phyloP scores from a whole-genome alignment of 1,140 invertebrate species.

The Zaprionus camerounensis region DNA sequence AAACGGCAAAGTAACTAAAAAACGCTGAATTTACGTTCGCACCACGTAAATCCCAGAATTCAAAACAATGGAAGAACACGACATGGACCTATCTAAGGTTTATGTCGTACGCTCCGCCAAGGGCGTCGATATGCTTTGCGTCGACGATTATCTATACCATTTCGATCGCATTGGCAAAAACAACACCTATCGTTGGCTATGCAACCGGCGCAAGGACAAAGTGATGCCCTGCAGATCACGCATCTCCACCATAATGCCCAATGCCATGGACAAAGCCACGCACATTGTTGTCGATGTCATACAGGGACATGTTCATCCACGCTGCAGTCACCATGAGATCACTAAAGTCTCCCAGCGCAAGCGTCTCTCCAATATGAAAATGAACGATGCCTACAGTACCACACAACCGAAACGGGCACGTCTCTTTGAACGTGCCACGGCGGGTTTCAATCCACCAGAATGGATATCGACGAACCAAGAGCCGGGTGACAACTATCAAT shows the following conservation, averaged over 20 bases:
- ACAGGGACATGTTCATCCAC: constrained; percentile 66
- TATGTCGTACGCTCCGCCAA: constrained; percentile 78
- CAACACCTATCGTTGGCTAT: constrained; percentile 76
- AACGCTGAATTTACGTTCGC: constrained; percentile 52
- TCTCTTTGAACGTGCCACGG: constrained; percentile 61
- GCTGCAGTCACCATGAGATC: constrained; percentile 72
- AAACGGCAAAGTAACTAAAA: constrained; percentile 54
- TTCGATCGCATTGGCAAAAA: constrained; percentile 73
- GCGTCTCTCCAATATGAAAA: constrained; percentile 65
- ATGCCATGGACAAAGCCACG: constrained; percentile 56
- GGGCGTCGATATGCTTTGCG: constrained; percentile 77
- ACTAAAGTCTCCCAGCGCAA: constrained; percentile 77
- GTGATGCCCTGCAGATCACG: constrained; percentile 70
- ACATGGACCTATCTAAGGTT: constrained; percentile 70
- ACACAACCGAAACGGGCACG: constrained; percentile 67
- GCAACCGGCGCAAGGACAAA: constrained; percentile 77
- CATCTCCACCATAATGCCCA: constrained; percentile 68
- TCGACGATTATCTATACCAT: constrained; percentile 76
- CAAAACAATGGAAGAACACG: constrained; percentile 65
- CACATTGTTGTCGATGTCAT: constrained; percentile 68
- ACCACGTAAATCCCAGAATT: constrained; percentile 33
- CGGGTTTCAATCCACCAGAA: constrained; percentile 63
- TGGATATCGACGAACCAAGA: constrained; percentile 55
- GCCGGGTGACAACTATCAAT: constrained; percentile 7
- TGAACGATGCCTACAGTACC: constrained; percentile 65